Evolutionary conservation across 35 echinoderm and acorn worm genomes (phyloP).

Genomic region (Nesometra sesokonis): DNA sequence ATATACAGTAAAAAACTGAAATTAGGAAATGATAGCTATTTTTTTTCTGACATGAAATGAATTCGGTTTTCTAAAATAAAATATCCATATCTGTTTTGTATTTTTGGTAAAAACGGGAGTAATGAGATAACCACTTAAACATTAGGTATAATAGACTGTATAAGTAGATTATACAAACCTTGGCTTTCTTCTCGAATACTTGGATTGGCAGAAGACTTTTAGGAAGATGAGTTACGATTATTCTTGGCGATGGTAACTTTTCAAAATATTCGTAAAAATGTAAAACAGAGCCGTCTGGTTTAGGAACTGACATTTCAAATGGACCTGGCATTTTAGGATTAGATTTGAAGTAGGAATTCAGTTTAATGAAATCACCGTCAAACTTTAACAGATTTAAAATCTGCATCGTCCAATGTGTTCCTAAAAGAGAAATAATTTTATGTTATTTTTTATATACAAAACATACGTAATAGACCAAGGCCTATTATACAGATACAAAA

Average conservation of each 20-base stretch:
- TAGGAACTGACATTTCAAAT: background rate
- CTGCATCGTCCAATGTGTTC: background rate
- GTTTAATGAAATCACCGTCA: background rate
- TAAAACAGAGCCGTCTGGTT: background rate
- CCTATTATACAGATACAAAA: too few species aligned
- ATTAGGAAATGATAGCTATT: too few species aligned
- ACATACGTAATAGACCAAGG: too few species aligned
- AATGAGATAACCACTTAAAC: too few species aligned
- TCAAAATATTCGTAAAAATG: background rate
- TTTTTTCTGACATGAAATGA: too few species aligned
- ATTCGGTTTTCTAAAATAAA: too few species aligned
- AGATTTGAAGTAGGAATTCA: background rate
- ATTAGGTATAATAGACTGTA: too few species aligned
- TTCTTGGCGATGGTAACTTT: background rate
- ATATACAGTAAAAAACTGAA: too few species aligned
- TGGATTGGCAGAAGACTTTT: background rate
- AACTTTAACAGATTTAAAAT: background rate
- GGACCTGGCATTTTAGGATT: background rate
- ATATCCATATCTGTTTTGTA: too few species aligned
- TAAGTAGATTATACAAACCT: too few species aligned
- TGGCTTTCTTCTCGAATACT: background rate
- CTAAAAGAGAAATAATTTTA: background rate
- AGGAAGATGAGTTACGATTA: background rate
- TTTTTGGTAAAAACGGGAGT: too few species aligned
- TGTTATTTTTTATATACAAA: too few species aligned